Conservation (phyloP, 1,140 invertebrate species). For the Capitella teleta region DNA sequence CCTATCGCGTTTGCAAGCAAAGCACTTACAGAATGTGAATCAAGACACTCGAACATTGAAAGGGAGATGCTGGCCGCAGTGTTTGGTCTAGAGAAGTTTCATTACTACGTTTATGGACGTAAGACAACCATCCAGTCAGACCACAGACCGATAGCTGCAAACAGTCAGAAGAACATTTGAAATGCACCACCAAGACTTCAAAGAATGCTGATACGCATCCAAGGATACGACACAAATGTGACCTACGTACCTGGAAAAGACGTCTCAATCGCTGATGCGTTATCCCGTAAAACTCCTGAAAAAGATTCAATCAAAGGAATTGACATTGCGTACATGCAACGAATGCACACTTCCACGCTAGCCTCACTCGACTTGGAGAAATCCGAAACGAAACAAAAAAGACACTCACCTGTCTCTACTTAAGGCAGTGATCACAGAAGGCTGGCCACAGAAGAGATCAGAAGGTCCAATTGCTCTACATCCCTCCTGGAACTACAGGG, state of each 20-base stretch:
- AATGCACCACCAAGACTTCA: constrained; percentile 38
- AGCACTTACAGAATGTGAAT: not conserved
- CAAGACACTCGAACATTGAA: not conserved
- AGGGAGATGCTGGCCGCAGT: constrained; percentile 4
- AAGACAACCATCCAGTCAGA: no score
- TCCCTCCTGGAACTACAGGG: no score
- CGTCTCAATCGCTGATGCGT: constrained; percentile 37
- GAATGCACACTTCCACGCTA: no score
- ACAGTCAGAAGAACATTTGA: no score
- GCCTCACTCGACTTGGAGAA: not conserved
- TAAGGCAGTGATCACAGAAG: not conserved
- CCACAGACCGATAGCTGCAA: no score
- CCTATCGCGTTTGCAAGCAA: constrained; percentile 5
- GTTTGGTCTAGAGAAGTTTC: no score
- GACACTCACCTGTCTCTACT: not conserved
- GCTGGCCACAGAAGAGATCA: not conserved
- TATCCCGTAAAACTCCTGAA: constrained; percentile 7
- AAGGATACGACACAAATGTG: constrained; percentile 39
- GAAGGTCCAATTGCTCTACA: constrained; percentile 15
- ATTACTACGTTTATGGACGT: no score
- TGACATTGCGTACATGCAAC: not conserved
- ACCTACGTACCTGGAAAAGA: constrained; percentile 30
- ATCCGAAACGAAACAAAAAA: not conserved
- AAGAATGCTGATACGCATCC: constrained; percentile 38
- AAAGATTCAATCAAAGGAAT: not conserved